These are phyloP conservation scores for Hemicentrotus pulcherrimus DNA, from an alignment of 35 echinoderm and acorn worm species.

Conservation along the genomic window DNA sequence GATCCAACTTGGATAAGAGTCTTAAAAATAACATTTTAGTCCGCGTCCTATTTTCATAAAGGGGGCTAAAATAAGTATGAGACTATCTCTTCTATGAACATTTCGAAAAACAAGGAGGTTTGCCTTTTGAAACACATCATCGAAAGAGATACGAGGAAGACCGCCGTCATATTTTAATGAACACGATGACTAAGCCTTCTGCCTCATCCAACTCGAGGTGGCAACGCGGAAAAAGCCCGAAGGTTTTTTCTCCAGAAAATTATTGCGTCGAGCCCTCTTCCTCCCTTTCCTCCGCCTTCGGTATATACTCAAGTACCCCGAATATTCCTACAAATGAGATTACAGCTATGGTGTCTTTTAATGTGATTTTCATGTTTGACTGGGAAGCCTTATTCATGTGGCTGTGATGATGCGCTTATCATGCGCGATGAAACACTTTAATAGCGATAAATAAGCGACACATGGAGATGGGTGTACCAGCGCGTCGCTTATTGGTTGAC, in stretches of 20 bases:
- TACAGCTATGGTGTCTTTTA: neutral
- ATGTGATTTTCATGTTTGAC: neutral
- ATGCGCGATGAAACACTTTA: neutral
- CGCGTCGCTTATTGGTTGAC: neutral
- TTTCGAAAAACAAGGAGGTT: neutral
- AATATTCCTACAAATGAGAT: neutral
- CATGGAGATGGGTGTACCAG: neutral
- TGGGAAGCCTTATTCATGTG: neutral
- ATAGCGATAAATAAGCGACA: neutral
- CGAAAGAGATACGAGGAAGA: neutral
- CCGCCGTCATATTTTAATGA: neutral
- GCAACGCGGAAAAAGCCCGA: neutral
- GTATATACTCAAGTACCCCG: neutral
- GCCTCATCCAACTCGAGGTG: neutral
- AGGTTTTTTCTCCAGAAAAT: neutral
- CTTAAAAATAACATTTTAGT: neutral
- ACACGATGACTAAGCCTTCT: neutral
- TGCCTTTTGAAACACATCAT: neutral
- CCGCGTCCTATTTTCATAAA: neutral
- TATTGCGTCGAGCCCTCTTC: neutral
- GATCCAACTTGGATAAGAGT: neutral
- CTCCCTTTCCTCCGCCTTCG: conserved; percentile 1
- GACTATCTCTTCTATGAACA: neutral
- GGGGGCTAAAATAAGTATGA: neutral
- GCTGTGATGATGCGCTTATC: neutral